Percentiles rank a stretch among this genome's conserved stretches.
phyloP scores from a whole-genome alignment of 2,797 vertebrate species.

The Artibeus lituratus region DNA sequence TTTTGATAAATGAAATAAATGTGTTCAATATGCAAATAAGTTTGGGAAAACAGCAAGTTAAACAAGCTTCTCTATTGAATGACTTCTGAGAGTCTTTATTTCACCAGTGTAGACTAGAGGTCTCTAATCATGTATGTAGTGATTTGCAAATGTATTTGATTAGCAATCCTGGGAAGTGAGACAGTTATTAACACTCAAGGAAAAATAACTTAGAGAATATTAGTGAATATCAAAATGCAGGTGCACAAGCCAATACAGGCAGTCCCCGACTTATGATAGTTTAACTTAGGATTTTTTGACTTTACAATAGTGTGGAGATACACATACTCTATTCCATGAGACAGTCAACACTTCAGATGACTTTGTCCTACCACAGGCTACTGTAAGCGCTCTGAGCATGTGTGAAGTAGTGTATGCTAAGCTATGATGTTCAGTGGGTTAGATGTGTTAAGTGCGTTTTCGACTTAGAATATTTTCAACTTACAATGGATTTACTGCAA shows the following conservation, averaged over 20 bases:
- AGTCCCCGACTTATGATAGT: background rate
- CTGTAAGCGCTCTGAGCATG: background rate
- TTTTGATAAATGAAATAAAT: constrained; percentile 4
- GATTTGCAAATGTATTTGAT: constrained; percentile 18
- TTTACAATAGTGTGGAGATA: background rate
- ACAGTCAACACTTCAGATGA: background rate
- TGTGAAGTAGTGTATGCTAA: background rate
- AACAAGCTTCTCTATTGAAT: background rate
- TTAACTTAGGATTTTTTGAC: background rate
- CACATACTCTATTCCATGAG: background rate
- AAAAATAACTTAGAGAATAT: constrained; percentile 6
- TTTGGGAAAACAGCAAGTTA: constrained; percentile 7
- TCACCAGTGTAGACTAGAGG: background rate
- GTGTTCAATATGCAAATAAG: background rate
- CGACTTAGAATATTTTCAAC: background rate
- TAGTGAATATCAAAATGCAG: background rate
- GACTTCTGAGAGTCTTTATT: constrained; percentile 19
- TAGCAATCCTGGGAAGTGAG: background rate
- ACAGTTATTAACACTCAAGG: background rate
- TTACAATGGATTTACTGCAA: background rate
- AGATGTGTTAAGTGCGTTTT: background rate
- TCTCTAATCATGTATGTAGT: background rate
- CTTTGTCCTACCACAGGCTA: background rate
- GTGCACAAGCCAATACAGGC: background rate
- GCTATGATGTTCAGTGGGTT: background rate